A percentile compares a stretch with the other conserved stretches of the same genome.
These are phyloP conservation scores for Amphiprion percula DNA, from an alignment of 2,113 vertebrate genomes.

Conservation along the genomic window DNA sequence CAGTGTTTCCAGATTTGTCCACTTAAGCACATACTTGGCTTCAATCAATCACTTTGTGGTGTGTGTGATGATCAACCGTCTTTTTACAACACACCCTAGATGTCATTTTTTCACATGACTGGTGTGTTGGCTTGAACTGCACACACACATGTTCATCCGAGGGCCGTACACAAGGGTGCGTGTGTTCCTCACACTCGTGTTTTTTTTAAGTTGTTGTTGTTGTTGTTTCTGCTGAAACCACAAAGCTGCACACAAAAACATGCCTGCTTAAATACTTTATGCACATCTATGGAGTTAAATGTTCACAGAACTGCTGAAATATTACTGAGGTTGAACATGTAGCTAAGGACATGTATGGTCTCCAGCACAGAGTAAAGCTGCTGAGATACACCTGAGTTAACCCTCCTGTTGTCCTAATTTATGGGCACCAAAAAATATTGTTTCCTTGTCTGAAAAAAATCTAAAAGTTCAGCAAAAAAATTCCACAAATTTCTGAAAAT, in stretches of 20 bases:
- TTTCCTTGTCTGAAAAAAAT: no score
- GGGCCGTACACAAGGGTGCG: constrained; percentile 22
- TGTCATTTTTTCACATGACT: constrained; percentile 11
- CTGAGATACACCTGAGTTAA: background rate
- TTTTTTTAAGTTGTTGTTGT: background rate
- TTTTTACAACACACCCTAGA: background rate
- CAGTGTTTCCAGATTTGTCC: no score
- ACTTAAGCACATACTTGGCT: background rate
- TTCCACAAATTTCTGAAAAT: no score
- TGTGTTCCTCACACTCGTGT: constrained; percentile 15
- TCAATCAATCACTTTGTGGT: constrained; percentile 36
- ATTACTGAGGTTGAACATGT: constrained; percentile 34
- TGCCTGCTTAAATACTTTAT: constrained; percentile 2
- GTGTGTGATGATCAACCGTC: background rate
- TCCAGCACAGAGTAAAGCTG: background rate
- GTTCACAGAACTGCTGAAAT: constrained; percentile 4
- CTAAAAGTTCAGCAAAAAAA: no score
- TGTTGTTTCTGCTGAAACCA: constrained; percentile 23
- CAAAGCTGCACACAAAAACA: constrained; percentile 7
- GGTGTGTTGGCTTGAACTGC: constrained; percentile 12
- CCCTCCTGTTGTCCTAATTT: no score
- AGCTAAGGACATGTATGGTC: constrained; percentile 6
- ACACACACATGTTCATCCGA: constrained; percentile 11
- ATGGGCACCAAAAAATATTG: no score
- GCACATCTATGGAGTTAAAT: background rate